phyloP scores from a whole-genome alignment of 2,113 vertebrate genomes.

The Hydrolagus affinis region DNA sequence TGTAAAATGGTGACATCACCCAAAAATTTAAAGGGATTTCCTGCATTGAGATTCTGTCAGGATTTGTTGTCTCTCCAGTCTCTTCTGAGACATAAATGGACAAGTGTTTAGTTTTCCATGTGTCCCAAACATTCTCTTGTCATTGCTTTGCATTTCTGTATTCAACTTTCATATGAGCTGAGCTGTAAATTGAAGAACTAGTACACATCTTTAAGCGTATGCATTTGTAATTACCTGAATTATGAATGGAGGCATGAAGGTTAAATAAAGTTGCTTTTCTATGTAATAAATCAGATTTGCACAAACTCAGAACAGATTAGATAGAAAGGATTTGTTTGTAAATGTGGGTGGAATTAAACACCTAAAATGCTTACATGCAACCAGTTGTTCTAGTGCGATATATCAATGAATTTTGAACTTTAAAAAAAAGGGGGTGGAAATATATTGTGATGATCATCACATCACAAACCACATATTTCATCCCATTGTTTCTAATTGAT shows the following conservation, averaged over 20 bases:
- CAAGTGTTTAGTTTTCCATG: slow-evolving; percentile 80
- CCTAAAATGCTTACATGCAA: neutral
- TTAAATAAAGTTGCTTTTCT: slow-evolving; percentile 99
- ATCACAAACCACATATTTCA: too few relatives aligned
- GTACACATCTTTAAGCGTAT: slow-evolving; percentile 98
- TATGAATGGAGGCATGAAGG: slow-evolving; percentile 97
- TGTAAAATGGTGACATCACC: slow-evolving; percentile 83
- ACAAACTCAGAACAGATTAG: slow-evolving; percentile 44
- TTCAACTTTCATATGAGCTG: slow-evolving; percentile 92
- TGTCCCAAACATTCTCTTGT: slow-evolving; percentile 90
- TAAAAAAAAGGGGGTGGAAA: too few relatives aligned
- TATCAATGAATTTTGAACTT: too few relatives aligned
- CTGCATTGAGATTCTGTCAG: slow-evolving; percentile 77
- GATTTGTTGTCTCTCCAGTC: slow-evolving; percentile 62
- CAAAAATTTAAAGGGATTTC: slow-evolving; percentile 82
- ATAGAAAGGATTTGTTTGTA: neutral
- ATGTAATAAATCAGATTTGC: slow-evolving; percentile 71
- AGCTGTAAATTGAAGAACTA: slow-evolving; percentile 99
- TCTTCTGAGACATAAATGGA: slow-evolving; percentile 79
- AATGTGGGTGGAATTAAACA: neutral
- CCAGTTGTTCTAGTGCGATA: neutral
- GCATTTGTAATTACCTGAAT: slow-evolving; percentile 88
- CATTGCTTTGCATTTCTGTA: slow-evolving; percentile 95
- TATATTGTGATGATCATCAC: too few relatives aligned
- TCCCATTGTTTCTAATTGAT: too few relatives aligned